Evolutionary conservation across 2,113 vertebrate genomes (phyloP), one percentile per base, ranked within the genome.

Genomic region (Rhea americana): DNA sequence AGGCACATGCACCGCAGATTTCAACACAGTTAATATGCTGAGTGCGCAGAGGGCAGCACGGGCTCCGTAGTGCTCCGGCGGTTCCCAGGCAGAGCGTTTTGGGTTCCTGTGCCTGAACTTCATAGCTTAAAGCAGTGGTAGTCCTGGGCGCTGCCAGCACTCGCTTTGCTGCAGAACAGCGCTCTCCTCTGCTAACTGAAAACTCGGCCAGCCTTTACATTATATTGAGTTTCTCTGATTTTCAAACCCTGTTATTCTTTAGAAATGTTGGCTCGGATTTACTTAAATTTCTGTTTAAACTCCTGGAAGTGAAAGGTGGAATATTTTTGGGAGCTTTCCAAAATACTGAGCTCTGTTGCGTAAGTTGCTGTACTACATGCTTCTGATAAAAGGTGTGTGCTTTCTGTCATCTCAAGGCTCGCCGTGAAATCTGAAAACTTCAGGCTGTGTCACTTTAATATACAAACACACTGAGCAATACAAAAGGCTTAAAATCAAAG

Each of bases 401-500:
- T 82, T 82, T 80, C 50, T 73, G 75, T 80, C 37, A 4, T 95
- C 82, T 79, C 61, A 1, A 32, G 94, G 73, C 94, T 95, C 17
- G 22, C 80, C 32, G 1, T 75, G 83, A 95, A 96, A 92, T 90
- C 89, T 62, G 86, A 70, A 96, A 95, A 95, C 76, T 88, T 90
- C 95, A 87, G 94, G 75, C 95, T 93, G 84, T 93, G 95, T 86
- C 94, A 67, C 94, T 97, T 97, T 89, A 96, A 97, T 95, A 82
- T 55, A 85, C 87, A 95, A 94, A 94, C 83, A 88, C 22, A n/a
- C 87, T 59, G 25, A 94, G 94, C 88, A 43, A 74, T 45, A 97
- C 94, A 96, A 96, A 93, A 95, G 84, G 71, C 90, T 85, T 66
- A 12, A 87, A 97, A 98, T 98, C 98, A 97, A 97, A 97, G 97